phyloP scores from a whole-genome alignment of 2,797 vertebrate species.

The Tadarida brasiliensis region DNA sequence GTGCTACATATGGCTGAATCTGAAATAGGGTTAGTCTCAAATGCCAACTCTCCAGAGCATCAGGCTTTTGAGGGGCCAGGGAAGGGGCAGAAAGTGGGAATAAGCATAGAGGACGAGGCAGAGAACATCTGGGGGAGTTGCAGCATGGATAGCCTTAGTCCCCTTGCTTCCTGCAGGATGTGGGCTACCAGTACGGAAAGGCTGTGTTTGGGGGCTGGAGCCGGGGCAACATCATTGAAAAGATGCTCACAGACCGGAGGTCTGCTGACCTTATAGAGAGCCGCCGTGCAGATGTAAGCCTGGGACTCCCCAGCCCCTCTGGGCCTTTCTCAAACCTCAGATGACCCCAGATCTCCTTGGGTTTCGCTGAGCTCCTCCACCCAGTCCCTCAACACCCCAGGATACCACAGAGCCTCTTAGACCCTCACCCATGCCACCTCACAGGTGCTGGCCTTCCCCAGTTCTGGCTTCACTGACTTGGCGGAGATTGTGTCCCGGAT shows the following conservation, averaged over 20 bases:
- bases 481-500: slow-evolving; percentile 98
- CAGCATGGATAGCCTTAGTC: background rate
- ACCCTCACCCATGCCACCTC: fast-evolving
- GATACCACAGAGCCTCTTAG: fast-evolving
- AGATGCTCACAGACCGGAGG: slow-evolving; percentile 95
- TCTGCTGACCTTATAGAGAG: slow-evolving; percentile 94
- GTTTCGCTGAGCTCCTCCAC: background rate
- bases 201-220: slow-evolving; percentile 95
- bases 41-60: background rate
- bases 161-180: slow-evolving; percentile 88
- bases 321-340: too few species aligned
- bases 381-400: too few species aligned
- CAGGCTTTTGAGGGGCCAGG: background rate
- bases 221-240: slow-evolving; percentile 94
- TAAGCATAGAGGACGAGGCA: background rate
- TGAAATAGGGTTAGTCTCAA: background rate
- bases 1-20: background rate
- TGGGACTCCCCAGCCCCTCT: fast-evolving
- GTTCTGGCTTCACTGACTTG: slow-evolving; percentile 96
- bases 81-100: background rate
- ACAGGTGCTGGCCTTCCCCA: slow-evolving; percentile 90
- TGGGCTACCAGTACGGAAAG: slow-evolving; percentile 95
- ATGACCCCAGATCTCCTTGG: background rate
- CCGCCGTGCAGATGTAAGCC: slow-evolving; percentile 89
- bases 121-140: background rate